A percentile compares a stretch with the other conserved stretches of the same genome.
Conservation (phyloP, 2,888 invertebrate species). For the Agonopterix arenella region DNA sequence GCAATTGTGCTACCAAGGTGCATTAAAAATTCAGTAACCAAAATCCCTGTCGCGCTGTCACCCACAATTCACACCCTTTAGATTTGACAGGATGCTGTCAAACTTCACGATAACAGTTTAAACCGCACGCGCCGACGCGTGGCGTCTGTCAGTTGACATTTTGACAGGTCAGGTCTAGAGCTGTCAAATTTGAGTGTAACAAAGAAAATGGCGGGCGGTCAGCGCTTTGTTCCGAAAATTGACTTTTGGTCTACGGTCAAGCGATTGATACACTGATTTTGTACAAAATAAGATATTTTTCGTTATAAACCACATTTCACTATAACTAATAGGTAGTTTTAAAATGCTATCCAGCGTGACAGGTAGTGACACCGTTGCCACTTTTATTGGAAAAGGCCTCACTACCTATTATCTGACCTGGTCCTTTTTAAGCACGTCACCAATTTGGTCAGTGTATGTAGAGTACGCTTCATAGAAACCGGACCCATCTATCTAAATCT, state of each 20-base stretch:
- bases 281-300: not conserved
- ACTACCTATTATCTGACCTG: no score
- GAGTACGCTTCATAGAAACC: no score
- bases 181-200: slow-evolving; percentile 40
- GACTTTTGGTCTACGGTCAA: slow-evolving; percentile 33
- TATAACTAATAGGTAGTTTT: no score
- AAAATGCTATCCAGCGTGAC: no score
- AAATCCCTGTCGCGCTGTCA: slow-evolving; percentile 25
- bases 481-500: no score
- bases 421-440: no score
- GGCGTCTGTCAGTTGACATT: slow-evolving; percentile 36
- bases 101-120: slow-evolving; percentile 56
- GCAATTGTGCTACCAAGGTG: no score
- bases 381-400: no score
- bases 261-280: not conserved
- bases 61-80: slow-evolving; percentile 34
- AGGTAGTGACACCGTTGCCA: no score
- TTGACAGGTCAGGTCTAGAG: slow-evolving; percentile 46
- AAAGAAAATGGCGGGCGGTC: slow-evolving; percentile 41
- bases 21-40: slow-evolving; percentile 20
- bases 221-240: slow-evolving; percentile 46
- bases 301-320: no score
- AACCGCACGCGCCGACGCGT: slow-evolving; percentile 64
- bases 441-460: no score
- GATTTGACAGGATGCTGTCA: slow-evolving; percentile 55